A percentile compares a stretch with the other conserved stretches of the same genome.
phyloP scores from a whole-genome alignment of 1,140 invertebrate genomes.

The Bombus turneri region DNA sequence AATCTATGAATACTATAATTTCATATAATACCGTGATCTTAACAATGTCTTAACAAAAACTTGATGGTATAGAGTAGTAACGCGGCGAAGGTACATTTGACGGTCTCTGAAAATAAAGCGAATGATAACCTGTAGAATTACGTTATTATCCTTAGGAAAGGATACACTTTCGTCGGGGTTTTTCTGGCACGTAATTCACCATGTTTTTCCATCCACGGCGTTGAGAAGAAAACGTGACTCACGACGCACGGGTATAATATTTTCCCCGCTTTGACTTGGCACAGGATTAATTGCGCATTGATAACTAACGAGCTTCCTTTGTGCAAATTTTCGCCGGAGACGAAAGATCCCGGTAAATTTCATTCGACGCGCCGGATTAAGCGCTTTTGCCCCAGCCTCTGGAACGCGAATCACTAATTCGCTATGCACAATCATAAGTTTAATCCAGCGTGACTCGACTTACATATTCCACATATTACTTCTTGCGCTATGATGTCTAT shows the following conservation, averaged over 20 bases:
- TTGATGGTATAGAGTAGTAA: not conserved
- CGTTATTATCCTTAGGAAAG: not conserved
- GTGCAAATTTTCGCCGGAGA: conserved; percentile 46
- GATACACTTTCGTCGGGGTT: not conserved
- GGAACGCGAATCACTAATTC: conserved; percentile 43
- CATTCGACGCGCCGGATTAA: conserved; percentile 65
- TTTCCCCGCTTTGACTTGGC: conserved; percentile 39
- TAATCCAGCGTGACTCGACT: conserved; percentile 55
- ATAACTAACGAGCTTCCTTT: conserved; percentile 73
- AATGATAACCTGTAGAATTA: not conserved
- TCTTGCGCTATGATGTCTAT: not conserved
- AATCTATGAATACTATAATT: not conserved
- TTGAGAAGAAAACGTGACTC: conserved; percentile 20
- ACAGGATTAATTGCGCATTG: conserved; percentile 70
- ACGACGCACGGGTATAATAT: conserved; percentile 25
- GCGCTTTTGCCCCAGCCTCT: conserved; percentile 24
- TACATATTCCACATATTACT: conserved; percentile 26
- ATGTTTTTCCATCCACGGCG: not conserved
- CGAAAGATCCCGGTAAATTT: conserved; percentile 61
- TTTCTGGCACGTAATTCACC: not conserved
- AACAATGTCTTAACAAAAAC: not conserved
- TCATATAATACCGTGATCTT: not conserved
- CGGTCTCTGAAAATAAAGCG: not conserved
- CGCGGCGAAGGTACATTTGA: not conserved
- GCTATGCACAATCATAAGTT: conserved; percentile 43